These are phyloP conservation scores for Megalops atlanticus DNA, from an alignment of 2,113 vertebrate species.

Conservation along the genomic window DNA sequence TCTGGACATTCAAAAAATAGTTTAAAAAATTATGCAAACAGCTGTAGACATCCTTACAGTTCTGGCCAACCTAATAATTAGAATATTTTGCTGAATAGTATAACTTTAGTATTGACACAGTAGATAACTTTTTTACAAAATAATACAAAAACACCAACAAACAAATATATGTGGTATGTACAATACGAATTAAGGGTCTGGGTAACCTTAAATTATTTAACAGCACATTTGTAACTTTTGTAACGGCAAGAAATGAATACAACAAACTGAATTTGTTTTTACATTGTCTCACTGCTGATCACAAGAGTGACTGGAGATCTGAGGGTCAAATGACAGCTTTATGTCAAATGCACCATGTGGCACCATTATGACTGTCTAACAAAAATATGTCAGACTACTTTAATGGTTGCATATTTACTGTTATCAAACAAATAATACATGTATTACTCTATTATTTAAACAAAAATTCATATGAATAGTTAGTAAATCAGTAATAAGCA, in stretches of 20 bases:
- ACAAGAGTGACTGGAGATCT: neutral
- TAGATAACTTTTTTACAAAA: slow-evolving; percentile 26
- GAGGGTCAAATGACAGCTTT: neutral
- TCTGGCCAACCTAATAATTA: slow-evolving; percentile 11
- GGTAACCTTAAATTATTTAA: slow-evolving; percentile 23
- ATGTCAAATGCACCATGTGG: neutral
- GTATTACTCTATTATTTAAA: neutral
- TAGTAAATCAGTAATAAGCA: neutral
- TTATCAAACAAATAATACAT: neutral
- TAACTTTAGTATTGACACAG: slow-evolving; percentile 29
- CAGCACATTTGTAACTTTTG: neutral
- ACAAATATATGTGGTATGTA: slow-evolving; percentile 21
- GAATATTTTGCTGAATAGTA: neutral
- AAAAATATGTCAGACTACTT: neutral
- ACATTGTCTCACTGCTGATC: neutral
- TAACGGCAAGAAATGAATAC: neutral
- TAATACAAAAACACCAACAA: slow-evolving; percentile 14
- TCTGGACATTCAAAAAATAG: slow-evolving; percentile 10
- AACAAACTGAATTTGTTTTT: slow-evolving; percentile 7
- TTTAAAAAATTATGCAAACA: slow-evolving; percentile 16
- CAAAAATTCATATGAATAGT: slow-evolving; percentile 1
- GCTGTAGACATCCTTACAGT: neutral
- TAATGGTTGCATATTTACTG: neutral
- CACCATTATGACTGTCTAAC: neutral
- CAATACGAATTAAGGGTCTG: slow-evolving; percentile 23